Percentiles rank a stretch among this genome's conserved stretches.
Evolutionary conservation across 2,113 vertebrate genomes (phyloP).

Genomic region (Penelope pileata): DNA sequence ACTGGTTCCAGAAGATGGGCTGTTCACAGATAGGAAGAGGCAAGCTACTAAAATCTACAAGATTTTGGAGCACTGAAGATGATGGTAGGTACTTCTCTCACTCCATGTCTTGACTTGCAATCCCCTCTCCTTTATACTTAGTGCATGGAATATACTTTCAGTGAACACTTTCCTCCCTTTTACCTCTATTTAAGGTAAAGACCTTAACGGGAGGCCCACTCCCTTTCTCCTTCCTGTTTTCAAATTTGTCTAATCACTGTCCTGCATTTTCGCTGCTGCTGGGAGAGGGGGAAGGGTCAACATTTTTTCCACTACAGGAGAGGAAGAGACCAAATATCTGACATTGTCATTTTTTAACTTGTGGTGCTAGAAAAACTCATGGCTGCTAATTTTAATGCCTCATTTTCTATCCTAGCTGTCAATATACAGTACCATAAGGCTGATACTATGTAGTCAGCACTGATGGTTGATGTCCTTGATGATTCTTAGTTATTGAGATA

Average conservation of each 20-base stretch:
- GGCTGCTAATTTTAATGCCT: background rate
- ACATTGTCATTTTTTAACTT: background rate
- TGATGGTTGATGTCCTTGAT: background rate
- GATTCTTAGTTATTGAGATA: background rate
- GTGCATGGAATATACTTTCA: background rate
- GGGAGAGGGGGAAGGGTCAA: background rate
- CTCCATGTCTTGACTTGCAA: background rate
- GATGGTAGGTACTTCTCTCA: background rate
- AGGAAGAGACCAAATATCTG: background rate
- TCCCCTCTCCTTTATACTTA: background rate
- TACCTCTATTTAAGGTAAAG: background rate
- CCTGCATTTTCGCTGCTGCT: background rate
- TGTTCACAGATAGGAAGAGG: background rate
- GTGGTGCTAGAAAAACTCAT: background rate
- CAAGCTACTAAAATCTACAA: background rate
- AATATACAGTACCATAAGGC: background rate
- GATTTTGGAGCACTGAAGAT: background rate
- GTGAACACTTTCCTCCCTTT: background rate
- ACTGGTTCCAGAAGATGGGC: background rate
- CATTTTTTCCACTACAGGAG: background rate
- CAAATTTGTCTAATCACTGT: background rate
- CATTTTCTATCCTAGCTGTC: background rate
- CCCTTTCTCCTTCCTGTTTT: background rate
- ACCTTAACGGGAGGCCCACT: too few species aligned
- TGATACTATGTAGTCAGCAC: background rate